Base-by-base conservation (phyloP, 2,888 invertebrate genomes). In the Pherbina coryleti region DNA sequence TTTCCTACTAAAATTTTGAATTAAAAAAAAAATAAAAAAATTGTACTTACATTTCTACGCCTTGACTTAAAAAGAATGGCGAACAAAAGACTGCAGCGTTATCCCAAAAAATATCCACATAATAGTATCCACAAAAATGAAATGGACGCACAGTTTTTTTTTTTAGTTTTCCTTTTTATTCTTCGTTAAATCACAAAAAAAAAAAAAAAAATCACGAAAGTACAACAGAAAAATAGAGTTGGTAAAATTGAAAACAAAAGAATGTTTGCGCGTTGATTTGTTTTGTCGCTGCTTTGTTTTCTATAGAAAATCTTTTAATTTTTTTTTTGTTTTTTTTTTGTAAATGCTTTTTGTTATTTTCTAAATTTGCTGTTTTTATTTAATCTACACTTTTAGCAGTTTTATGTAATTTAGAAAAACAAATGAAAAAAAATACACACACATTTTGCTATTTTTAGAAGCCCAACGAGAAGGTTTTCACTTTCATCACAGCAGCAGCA, bases 361-460 rank as follows among this genome's bases (percentile, higher is more conserved):
- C 64, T 78, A 79, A 11, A 17, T 70, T 25, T 49, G n/a, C 37
- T 34, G 34, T 70, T 14, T 34, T 31, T 44, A 25, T 37, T 71
- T 73, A 67, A 69, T 70, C 62, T 78, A 76, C 79, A 75, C 77
- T 79, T 77, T 79, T 17, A n/a, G 34, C 19, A 19, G 44, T 62
- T 62, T 73, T 73, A 19, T 64, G 64, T 62, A 51, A 51, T 69
- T 28, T 31, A 22, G 37, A 44, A 44, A 37, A 1, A 31, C 31
- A 31, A 37, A 31, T 4, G 5, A 31, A 31, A 17, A 66, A 62
- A 1, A 64, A 7, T 17, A 66, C 19, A 66, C 31, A 66, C 25
- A 31, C 19, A 31, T 25, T 22, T 69, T 51, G 19, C 17, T 69
- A 69, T 69, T 69, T 69, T 69, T 69, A 69, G 69, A 34, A 49